Evolutionary conservation across 1,140 invertebrate genomes (phyloP), one percentile per base, ranked within the genome.

Genomic region (Drosophila simulans): DNA sequence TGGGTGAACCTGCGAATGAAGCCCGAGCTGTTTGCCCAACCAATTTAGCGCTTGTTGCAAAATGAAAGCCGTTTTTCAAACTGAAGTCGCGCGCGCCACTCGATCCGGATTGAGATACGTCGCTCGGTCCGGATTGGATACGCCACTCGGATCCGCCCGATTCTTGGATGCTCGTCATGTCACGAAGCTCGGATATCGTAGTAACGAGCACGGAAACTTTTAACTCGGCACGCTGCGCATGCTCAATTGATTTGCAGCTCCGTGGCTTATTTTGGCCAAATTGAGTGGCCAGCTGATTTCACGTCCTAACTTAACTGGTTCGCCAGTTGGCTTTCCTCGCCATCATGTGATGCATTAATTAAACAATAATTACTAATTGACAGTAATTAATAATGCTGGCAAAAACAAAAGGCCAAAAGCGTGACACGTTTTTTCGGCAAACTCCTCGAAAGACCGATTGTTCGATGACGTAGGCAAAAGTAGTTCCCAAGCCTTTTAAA

Each of bases 11-110:
- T 63, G 65, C 72, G 65, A 80, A 77, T 72, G 65, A 76, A 76
- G 71, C 75, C 75, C 60, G 73, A 35, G 65, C 72, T 89, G 62
- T 88, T 88, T 89, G 77, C 80, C 62, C 71, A 77, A 66, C 75
- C 60, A 84, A 84, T 88, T 88, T 64, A 65, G 56, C 68, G 84
- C 80, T 88, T 89, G 83, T 89, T 88, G 83, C 83, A 60, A 88
- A 88, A 80, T 74, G 76, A 68, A 80, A 88, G 88, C 66, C 76
- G 80, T 84, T 88, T 83, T 70, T 71, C 20, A 74, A 89, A 88
- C 83, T 77, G 63, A 82, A 63, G 52, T 63, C 60, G 68, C 80
- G 77, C 66, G 75, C 83, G 75, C 77, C 83, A 69, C 59, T 39
- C 55, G 39, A 31, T 72, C 45, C 40, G 55, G 42, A 70, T 45